Base-by-base conservation (phyloP, 2,888 invertebrate genomes). In the Rhorus exstirpatorius region DNA sequence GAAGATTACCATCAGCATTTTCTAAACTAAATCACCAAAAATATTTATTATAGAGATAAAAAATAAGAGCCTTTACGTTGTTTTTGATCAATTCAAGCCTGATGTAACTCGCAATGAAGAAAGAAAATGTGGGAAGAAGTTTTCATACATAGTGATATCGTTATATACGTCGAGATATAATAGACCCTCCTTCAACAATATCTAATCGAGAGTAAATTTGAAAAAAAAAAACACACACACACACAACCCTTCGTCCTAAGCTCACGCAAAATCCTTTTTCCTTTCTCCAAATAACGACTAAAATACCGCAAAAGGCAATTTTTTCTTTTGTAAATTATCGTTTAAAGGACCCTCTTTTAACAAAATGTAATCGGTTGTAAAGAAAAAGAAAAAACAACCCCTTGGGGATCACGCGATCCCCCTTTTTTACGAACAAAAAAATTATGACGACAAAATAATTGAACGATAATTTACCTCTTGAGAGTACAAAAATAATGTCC, bases 361-460 rank as follows among this genome's bases (percentile, higher is more conserved):
- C 75, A 60, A 79, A 79, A 82, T 70, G 1, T 79, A 82, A 76
- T 82, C 75, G 75, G 46, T 65, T 24, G 82, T 71, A 35, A 81
- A 78, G 75, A 63, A 31, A 72, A 60, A 44, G n/a, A 68, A 55
- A 10, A 44, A 61, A 49, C 44, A 60, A 61, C 51, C 61, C 31
- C 76, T 51, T 58, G 26, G 46, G 26, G n/a, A 46, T 46, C 46
- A 46, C 41, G 17, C 19, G 17, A 17, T 7, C 17, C 14, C 26
- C 14, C 19, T 44, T 35, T 31, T 46, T 46, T 44, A 6, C 41
- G 55, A 55, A 3, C 4, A 26, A 10, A 44, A 55, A 55, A 53
- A 19, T 4, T 53, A 21, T 53, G 3, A 24, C 41, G 12, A 21
- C 2, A 12, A 41, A 38, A 41, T 61, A 41, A 41, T 10, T 24